phyloP scores from a whole-genome alignment of 2,113 vertebrate species.

The Nibea albiflora region DNA sequence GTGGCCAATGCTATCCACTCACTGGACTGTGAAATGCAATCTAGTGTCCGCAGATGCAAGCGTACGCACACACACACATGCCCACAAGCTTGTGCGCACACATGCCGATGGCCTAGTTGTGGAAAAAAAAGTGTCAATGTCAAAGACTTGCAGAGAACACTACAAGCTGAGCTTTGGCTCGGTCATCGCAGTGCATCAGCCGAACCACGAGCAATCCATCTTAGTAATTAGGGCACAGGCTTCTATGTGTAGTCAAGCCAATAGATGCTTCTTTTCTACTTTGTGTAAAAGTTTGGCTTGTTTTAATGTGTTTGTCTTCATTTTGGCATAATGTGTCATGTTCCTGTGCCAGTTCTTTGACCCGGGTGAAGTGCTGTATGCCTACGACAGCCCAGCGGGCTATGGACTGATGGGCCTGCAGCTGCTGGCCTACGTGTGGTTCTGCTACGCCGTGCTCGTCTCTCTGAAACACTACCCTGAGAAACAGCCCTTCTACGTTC shows the following conservation, averaged over 20 bases:
- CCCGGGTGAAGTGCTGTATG: constrained; percentile 93
- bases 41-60: constrained; percentile 34
- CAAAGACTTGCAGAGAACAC: constrained; percentile 43
- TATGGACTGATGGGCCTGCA: constrained; percentile 92
- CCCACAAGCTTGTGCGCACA: constrained; percentile 5
- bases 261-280: neutral
- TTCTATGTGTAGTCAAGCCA: constrained; percentile 14
- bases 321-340: constrained; percentile 19
- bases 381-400: constrained; percentile 92
- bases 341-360: constrained; percentile 89
- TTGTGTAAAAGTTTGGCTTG: constrained; percentile 7
- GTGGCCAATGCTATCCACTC: constrained; percentile 46
- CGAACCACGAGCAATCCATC: constrained; percentile 52
- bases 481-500: constrained; percentile 93
- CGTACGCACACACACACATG: constrained; percentile 29
- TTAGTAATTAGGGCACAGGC: constrained; percentile 49
- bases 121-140: constrained; percentile 58
- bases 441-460: constrained; percentile 91
- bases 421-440: constrained; percentile 94
- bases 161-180: constrained; percentile 44
- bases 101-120: constrained; percentile 49
- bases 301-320: constrained; percentile 1
- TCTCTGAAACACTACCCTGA: constrained; percentile 93
- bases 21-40: constrained; percentile 70
- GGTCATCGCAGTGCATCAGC: constrained; percentile 27